These are phyloP conservation scores for Octomys mimax DNA, from an alignment of 2,797 vertebrate species.

Conservation along the genomic window DNA sequence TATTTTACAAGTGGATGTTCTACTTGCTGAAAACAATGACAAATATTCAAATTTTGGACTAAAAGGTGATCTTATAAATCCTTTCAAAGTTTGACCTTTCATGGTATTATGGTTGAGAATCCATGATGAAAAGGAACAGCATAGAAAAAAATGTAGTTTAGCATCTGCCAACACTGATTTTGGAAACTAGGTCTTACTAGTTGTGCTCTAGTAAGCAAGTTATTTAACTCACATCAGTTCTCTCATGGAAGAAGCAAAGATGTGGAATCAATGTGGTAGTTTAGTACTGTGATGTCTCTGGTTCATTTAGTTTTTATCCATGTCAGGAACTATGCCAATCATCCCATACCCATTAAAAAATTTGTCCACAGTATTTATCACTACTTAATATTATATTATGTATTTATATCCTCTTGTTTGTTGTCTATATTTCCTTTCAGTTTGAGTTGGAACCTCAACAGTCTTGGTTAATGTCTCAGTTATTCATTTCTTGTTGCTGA, in stretches of 20 bases:
- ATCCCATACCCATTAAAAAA: background rate
- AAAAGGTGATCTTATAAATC: background rate
- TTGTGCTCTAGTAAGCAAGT: slow-evolving; percentile 4
- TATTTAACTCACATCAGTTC: background rate
- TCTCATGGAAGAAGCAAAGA: background rate
- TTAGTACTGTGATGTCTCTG: background rate
- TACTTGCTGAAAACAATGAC: background rate
- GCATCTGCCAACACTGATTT: background rate
- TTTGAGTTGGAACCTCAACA: background rate
- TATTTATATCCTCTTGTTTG: background rate
- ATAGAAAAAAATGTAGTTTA: background rate
- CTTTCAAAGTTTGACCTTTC: background rate
- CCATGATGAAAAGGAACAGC: background rate
- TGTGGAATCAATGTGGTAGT: background rate
- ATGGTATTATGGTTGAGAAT: background rate
- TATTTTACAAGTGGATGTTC: background rate
- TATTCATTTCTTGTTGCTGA: too few relatives aligned
- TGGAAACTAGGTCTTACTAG: background rate
- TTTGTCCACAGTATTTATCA: background rate
- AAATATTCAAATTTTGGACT: background rate
- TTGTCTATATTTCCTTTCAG: background rate
- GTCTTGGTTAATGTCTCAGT: background rate
- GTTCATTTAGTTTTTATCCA: slow-evolving; percentile 30
- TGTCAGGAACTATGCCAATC: background rate
- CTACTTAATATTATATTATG: background rate